Conservation (phyloP, 2,888 invertebrate species). For the Melanargia galathea region DNA sequence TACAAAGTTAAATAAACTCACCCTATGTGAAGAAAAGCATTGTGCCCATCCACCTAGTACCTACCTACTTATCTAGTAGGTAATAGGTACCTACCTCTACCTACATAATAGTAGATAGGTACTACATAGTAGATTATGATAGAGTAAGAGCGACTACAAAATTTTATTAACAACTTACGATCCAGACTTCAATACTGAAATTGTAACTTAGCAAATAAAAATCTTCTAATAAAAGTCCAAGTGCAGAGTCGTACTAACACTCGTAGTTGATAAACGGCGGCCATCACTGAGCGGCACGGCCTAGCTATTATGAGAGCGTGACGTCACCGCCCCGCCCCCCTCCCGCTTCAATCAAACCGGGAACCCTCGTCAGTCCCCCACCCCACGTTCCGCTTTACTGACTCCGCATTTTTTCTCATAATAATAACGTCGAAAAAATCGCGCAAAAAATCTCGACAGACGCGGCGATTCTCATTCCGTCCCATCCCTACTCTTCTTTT, state of each 20-base stretch:
- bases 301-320: constrained; percentile 82
- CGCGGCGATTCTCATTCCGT: constrained; percentile 68
- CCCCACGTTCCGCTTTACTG: constrained; percentile 80
- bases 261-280: constrained; percentile 78
- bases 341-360: constrained; percentile 80
- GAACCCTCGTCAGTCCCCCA: constrained; percentile 82
- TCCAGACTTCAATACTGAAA: neutral
- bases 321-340: constrained; percentile 82
- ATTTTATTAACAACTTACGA: neutral
- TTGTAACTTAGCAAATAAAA: constrained; percentile 30
- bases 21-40: neutral
- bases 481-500: constrained; percentile 74
- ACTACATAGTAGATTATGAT: too few relatives aligned
- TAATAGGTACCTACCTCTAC: too few relatives aligned
- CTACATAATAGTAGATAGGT: too few relatives aligned
- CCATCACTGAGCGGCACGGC: constrained; percentile 80
- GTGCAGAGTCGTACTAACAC: constrained; percentile 71
- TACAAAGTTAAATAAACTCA: neutral
- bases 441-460: constrained; percentile 80
- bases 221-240: constrained; percentile 64
- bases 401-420: constrained; percentile 82
- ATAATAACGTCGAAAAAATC: constrained; percentile 82
- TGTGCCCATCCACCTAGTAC: too few relatives aligned
- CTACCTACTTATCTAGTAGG: too few relatives aligned
- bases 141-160: neutral